Base-by-base conservation (phyloP, 2,797 vertebrate species). In the Emys orbicularis region DNA sequence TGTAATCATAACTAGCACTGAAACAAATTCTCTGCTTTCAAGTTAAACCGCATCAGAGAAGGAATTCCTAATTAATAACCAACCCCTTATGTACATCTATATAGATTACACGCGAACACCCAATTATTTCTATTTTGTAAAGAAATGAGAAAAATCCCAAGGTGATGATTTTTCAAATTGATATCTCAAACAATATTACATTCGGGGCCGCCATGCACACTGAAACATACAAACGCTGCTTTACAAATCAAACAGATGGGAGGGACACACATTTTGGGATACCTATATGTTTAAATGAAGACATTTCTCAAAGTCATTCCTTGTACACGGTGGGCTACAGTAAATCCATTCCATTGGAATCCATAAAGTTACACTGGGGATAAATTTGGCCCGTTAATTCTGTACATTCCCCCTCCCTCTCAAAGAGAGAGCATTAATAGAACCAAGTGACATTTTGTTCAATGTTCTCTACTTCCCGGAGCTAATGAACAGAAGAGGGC, bases 1-100 rank as follows among this genome's bases (percentile, higher is more conserved):
- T 97, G 79, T 84, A 61, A 83, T 87, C 82, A 23, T 92, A 86
- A 86, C 44, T 83, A 96, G 91, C 86, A 87, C 65, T 89, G 90
- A 74, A 92, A 95, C 92, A 87, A 83, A 91, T 91, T 90, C 53
- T 94, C 81, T 93, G 82, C 79, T 92, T 97, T 94, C 89, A 83
- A 93, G 84, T 79, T 74, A 90, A 86, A 81, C 86, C 79, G 86
- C 83, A 68, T 94, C 65, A 52, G 81, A 76, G 95, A 90, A 95
- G 81, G 94, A 96, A 93, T 95, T 97, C 93, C 90, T 95, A 92
- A 94, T 49, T 79, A 53, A 41, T 37, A 72, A 79, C 12, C 88
- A 88, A 95, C 90, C 92, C 76, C 84, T 92, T 88, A 27, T 0
- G 2, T 88, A 6, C 57, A 68, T 90, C 65, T 93, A 49, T 93